phyloP scores from a whole-genome alignment of 2,888 invertebrate genomes.

The Latrodectus elegans region DNA sequence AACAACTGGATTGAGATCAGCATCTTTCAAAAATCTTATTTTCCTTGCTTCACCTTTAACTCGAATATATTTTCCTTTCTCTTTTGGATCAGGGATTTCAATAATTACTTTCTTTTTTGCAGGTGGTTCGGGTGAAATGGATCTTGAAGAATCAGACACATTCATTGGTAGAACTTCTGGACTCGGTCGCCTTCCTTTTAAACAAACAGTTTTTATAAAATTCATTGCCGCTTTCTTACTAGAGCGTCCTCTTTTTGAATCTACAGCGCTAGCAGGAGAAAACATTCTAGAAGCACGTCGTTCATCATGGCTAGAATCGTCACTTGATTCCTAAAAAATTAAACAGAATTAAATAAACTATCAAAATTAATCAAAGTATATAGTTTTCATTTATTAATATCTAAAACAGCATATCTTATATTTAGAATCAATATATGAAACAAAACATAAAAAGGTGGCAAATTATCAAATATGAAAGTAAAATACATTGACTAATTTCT shows the following conservation, averaged over 20 bases:
- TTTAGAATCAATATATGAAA: neutral
- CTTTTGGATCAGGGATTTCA: constrained; percentile 54
- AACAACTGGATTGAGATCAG: constrained; percentile 54
- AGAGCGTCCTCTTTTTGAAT: constrained; percentile 48
- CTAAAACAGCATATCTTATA: neutral
- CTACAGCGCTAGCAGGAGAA: constrained; percentile 52
- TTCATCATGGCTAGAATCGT: constrained; percentile 56
- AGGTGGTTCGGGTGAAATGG: constrained; percentile 27
- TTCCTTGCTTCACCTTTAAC: constrained; percentile 50
- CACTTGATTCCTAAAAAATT: constrained; percentile 57
- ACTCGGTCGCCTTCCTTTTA: constrained; percentile 31
- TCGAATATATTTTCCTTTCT: constrained; percentile 40
- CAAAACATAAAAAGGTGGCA: no score
- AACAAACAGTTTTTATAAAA: constrained; percentile 63
- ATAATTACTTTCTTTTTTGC: constrained; percentile 33
- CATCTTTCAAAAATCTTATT: constrained; percentile 52
- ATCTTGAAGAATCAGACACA: constrained; percentile 23
- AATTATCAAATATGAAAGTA: no score
- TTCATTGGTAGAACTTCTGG: constrained; percentile 11
- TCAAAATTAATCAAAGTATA: neutral
- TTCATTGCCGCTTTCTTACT: constrained; percentile 68
- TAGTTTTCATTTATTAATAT: neutral
- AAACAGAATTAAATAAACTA: neutral
- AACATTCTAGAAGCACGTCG: constrained; percentile 37
- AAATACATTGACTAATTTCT: no score